Evolutionary conservation across 2,113 vertebrate species (phyloP).

Genomic region (Phocoena phocoena): DNA sequence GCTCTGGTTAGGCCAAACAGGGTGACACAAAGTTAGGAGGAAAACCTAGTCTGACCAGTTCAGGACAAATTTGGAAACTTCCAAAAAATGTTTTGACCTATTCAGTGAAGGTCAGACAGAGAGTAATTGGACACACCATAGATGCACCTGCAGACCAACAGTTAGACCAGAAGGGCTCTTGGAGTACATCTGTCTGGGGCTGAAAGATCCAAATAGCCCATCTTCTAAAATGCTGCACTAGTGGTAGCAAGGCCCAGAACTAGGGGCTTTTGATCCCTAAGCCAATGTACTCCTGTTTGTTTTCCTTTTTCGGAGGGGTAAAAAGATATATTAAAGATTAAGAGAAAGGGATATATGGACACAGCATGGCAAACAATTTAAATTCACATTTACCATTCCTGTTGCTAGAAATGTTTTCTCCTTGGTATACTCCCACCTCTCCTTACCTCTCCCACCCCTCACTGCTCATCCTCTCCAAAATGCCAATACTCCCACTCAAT

Average conservation of each 20-base stretch:
- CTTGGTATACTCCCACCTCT: background rate
- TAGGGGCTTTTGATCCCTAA: background rate
- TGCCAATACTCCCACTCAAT: background rate
- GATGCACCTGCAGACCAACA: background rate
- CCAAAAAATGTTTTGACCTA: background rate
- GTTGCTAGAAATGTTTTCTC: conserved; percentile 12
- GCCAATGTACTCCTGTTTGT: background rate
- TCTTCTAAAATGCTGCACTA: background rate
- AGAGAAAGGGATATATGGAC: background rate
- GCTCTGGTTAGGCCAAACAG: background rate
- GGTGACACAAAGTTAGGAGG: background rate
- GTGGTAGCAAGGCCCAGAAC: background rate
- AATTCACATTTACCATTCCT: background rate
- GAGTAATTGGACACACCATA: background rate
- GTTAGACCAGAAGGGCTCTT: background rate
- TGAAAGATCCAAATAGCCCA: background rate
- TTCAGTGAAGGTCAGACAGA: background rate
- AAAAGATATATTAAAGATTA: background rate
- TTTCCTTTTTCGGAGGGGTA: background rate
- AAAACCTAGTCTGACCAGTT: background rate
- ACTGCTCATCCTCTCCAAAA: background rate
- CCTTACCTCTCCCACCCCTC: background rate
- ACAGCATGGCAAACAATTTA: background rate
- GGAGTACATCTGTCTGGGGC: background rate
- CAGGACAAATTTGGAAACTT: background rate